A percentile compares a stretch with the other conserved stretches of the same genome.
These are phyloP conservation scores for Coronaproctus castanopsis DNA, from an alignment of 2,888 invertebrate species.

Conservation along the genomic window DNA sequence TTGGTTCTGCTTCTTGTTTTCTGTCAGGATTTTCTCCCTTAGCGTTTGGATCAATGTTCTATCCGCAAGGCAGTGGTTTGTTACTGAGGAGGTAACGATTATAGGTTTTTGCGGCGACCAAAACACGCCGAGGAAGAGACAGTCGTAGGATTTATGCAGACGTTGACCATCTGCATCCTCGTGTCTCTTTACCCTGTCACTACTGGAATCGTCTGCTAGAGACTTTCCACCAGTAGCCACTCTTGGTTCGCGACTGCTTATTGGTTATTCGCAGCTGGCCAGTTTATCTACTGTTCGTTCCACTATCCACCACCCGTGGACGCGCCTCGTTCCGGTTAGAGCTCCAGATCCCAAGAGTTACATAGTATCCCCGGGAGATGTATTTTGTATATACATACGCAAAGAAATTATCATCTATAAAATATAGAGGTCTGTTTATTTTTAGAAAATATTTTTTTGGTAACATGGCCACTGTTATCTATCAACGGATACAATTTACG, in stretches of 20 bases:
- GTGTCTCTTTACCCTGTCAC: not conserved
- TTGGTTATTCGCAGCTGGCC: not conserved
- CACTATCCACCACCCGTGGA: not conserved
- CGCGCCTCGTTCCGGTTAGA: not conserved
- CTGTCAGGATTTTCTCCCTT: too few species aligned
- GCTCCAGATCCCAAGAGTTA: not conserved
- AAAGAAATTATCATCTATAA: too few species aligned
- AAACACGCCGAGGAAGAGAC: not conserved
- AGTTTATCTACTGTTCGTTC: not conserved
- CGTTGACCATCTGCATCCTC: not conserved
- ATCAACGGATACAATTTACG: too few species aligned
- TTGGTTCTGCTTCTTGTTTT: conserved; percentile 4
- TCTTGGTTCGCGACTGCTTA: not conserved
- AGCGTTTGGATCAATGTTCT: too few species aligned
- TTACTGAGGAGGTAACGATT: not conserved
- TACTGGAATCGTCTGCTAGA: not conserved
- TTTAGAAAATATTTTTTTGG: too few species aligned
- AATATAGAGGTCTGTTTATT: too few species aligned
- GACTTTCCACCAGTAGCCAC: not conserved
- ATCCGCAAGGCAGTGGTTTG: not conserved
- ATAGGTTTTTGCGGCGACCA: not conserved
- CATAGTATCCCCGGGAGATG: not conserved
- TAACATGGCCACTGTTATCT: too few species aligned
- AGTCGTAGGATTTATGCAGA: not conserved
- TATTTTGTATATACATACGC: too few species aligned